phyloP scores from a whole-genome alignment of 1,140 invertebrate genomes.

The Pseudachorutes palmiensis region DNA sequence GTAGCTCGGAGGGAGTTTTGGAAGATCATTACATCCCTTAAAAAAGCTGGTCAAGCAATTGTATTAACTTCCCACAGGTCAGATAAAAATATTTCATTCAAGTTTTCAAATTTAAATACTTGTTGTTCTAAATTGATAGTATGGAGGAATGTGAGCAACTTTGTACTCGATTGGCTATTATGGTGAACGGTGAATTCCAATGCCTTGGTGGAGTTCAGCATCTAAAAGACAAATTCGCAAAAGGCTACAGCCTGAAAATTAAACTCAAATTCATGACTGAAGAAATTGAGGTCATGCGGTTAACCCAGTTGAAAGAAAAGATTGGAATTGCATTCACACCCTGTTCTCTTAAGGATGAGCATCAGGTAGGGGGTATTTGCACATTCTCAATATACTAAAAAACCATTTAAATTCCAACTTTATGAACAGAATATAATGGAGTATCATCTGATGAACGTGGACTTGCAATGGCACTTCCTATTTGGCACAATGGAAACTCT shows the following conservation, averaged over 20 bases:
- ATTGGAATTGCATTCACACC: conserved; percentile 18
- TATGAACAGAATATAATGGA: conserved; percentile 48
- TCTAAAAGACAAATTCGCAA: conserved; percentile 51
- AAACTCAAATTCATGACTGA: conserved; percentile 27
- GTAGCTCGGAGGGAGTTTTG: conserved; percentile 43
- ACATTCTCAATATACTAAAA: conserved; percentile 35
- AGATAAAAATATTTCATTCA: not conserved
- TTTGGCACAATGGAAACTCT: conserved; percentile 50
- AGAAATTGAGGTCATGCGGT: not conserved
- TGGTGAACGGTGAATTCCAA: conserved; percentile 64
- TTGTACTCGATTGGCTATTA: conserved; percentile 48
- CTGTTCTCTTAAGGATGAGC: conserved; percentile 25
- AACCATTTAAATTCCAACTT: conserved; percentile 41
- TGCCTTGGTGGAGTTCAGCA: conserved; percentile 50
- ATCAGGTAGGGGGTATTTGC: conserved; percentile 21
- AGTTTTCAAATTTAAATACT: not conserved
- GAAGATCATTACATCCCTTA: conserved; percentile 40
- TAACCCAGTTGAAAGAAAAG: not conserved
- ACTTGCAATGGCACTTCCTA: conserved; percentile 45
- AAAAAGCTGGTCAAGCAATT: conserved; percentile 35
- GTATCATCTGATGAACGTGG: conserved; percentile 46
- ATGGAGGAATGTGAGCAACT: conserved; percentile 52
- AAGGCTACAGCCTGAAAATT: conserved; percentile 51
- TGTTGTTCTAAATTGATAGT: conserved; percentile 25
- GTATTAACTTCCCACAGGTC: conserved; percentile 39